Base-by-base conservation (phyloP, 2,797 vertebrate genomes). In the Fratercula arctica region DNA sequence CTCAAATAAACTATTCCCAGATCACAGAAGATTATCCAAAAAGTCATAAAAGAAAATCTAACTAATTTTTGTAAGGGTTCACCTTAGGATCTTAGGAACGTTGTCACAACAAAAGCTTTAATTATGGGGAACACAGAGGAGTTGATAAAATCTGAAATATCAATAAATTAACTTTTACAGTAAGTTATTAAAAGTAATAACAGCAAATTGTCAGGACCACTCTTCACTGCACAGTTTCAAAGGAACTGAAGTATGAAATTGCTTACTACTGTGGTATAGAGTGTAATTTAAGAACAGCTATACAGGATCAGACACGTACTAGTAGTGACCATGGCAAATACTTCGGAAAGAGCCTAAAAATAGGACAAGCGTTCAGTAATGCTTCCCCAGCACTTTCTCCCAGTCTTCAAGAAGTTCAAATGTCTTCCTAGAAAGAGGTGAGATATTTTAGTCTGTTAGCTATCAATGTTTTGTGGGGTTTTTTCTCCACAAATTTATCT, bases 271-370 rank as follows among this genome's bases (percentile, higher is more conserved):
- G 43, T 59, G 35, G 9, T 63, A 29, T 35, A 70, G 46, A 51
- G 39, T 28, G 37, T 85, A 83, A 83, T 3, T 5, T 73, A 80
- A 92, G 82, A 89, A 37, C 48, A 89, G 64, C 0, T 7, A 23
- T 19, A 24, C 0, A 6, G 48, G 56, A 54, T 82, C 54, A 85
- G 77, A 46, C 19, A 61, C 26, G 26, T 67, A 48, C 10, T 41
- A 64, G 35, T 25, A 69, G n/a, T 43, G 67, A 76, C 59, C 20
- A 39, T 20, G 45, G 43, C 39, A 82, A 73, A 89, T 76, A 82
- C 51, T 87, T 83, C 9, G 25, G 64, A 80, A 91, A 48, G 75
- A 37, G 20, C 46, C 80, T 94, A 77, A 95, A 95, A 91, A 80
- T 60, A 94, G 60, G n/a, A 33, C 13, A 70, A 83, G 4, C 13